These are phyloP conservation scores for Gymnarchus niloticus DNA, from an alignment of 2,113 vertebrate genomes.

Conservation along the genomic window DNA sequence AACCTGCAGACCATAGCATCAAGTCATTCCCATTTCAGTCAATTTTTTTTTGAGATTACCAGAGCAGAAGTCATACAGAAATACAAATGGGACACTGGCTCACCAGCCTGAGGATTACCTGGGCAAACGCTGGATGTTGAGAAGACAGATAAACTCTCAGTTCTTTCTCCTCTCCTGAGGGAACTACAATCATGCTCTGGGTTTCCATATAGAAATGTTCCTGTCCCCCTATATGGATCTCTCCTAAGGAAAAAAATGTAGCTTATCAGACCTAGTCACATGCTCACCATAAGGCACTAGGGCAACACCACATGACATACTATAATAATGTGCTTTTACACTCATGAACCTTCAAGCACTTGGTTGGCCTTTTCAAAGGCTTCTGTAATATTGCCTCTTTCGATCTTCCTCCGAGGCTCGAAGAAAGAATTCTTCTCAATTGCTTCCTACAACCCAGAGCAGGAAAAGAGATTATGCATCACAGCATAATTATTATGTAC, in stretches of 20 bases:
- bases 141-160: conserved; percentile 66
- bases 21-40: background rate
- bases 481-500: background rate
- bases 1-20: background rate
- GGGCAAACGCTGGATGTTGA: conserved; percentile 60
- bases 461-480: background rate
- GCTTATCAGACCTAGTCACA: background rate
- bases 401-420: conserved; percentile 41
- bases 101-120: conserved; percentile 51
- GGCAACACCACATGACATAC: background rate
- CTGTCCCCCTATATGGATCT: conserved; percentile 69
- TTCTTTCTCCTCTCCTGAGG: conserved; percentile 68
- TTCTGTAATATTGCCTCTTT: conserved; percentile 48
- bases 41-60: background rate
- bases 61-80: background rate
- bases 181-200: conserved; percentile 72
- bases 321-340: background rate
- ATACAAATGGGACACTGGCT: background rate
- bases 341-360: conserved; percentile 51
- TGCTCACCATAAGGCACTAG: background rate
- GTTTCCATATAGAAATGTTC: conserved; percentile 85
- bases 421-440: conserved; percentile 56
- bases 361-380: conserved; percentile 48
- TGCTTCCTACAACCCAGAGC: conserved; percentile 53
- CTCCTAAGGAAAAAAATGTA: conserved; percentile 48